Conservation (phyloP, 1,140 invertebrate species). For the Leptonema lineaticorne region DNA sequence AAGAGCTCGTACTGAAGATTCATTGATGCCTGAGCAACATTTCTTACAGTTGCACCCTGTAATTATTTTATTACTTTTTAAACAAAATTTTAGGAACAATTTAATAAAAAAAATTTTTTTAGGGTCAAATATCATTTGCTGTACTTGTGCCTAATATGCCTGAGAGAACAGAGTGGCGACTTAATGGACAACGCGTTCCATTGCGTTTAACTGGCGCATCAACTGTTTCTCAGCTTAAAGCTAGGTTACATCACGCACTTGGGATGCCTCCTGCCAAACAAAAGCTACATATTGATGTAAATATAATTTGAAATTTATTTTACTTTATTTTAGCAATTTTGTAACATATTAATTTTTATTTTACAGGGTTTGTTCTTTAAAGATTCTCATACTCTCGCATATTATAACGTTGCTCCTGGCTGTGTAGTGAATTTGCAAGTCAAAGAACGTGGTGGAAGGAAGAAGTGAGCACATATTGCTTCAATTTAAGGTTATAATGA, state of each 20-base stretch:
- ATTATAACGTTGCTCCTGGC: constrained; percentile 89
- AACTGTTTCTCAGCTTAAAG: constrained; percentile 82
- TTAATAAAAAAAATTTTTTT: too few relatives aligned
- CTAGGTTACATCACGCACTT: constrained; percentile 83
- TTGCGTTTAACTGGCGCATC: constrained; percentile 81
- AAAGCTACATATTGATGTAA: constrained; percentile 88
- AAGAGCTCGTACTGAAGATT: constrained; percentile 88
- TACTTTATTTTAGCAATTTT: constrained; percentile 10
- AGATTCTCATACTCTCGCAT: constrained; percentile 92
- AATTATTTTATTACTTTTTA: constrained; percentile 9
- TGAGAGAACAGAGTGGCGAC: constrained; percentile 94
- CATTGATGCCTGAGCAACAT: constrained; percentile 79
- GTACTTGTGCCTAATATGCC: constrained; percentile 72
- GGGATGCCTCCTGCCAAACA: constrained; percentile 97
- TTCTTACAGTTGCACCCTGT: constrained; percentile 54
- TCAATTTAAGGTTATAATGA: too few relatives aligned
- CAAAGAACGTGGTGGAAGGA: constrained; percentile 96
- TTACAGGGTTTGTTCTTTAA: constrained; percentile 96
- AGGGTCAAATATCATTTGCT: constrained; percentile 41
- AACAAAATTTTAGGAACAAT: too few relatives aligned
- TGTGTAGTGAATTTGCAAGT: constrained; percentile 86
- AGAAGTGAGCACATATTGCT: too few relatives aligned
- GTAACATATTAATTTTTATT: constrained; percentile 22
- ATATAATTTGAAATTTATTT: constrained; percentile 27
- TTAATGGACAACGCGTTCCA: constrained; percentile 88